Percentiles rank a stretch among this genome's conserved stretches.
Evolutionary conservation across 2,888 invertebrate species (phyloP).

Genomic region (Hedya salicella): DNA sequence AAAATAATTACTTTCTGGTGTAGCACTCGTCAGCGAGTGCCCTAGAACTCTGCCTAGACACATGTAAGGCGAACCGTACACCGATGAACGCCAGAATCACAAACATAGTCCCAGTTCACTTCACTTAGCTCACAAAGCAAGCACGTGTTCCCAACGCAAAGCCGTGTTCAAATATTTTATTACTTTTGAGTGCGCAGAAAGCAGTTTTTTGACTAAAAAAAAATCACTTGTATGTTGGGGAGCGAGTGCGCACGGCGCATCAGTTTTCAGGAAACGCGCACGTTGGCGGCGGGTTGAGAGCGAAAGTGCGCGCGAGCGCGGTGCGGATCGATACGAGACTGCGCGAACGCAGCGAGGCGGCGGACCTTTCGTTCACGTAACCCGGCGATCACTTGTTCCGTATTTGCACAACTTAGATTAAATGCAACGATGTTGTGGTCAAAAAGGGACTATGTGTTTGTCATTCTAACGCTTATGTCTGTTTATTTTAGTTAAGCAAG

Average conservation of each 20-base stretch:
- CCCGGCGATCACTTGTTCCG: slow-evolving; percentile 53
- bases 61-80: slow-evolving; percentile 77
- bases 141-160: slow-evolving; percentile 18
- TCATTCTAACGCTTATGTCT: background rate
- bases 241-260: slow-evolving; percentile 9
- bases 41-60: slow-evolving; percentile 77
- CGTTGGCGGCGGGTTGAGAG: slow-evolving; percentile 58
- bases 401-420: slow-evolving; percentile 42
- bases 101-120: slow-evolving; percentile 69
- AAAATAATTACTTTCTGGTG: slow-evolving; percentile 74
- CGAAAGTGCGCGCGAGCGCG: slow-evolving; percentile 76
- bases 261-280: slow-evolving; percentile 54
- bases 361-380: slow-evolving; percentile 72
- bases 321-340: slow-evolving; percentile 74
- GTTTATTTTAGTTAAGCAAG: no score
- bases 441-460: background rate
- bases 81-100: slow-evolving; percentile 80
- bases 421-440: slow-evolving; percentile 15
- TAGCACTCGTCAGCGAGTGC: slow-evolving; percentile 81
- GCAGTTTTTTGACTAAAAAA: background rate
- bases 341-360: slow-evolving; percentile 54
- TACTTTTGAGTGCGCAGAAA: background rate
- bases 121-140: slow-evolving; percentile 47
- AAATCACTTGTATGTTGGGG: slow-evolving; percentile 18
- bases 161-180: background rate